phyloP scores from a whole-genome alignment of 2,888 invertebrate genomes.

The Mesoligia furuncula region DNA sequence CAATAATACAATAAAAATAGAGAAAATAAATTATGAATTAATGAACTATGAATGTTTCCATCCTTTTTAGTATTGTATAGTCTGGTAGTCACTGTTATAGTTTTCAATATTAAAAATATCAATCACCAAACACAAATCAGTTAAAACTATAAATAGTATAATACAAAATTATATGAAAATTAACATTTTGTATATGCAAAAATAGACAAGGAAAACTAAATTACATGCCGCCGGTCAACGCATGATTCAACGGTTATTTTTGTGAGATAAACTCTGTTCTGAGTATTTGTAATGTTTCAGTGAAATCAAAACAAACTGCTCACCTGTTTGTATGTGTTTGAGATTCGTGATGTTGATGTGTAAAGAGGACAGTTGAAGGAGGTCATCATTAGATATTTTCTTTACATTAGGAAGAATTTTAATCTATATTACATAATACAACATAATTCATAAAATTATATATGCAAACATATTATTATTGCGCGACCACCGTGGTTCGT shows the following conservation, averaged over 20 bases:
- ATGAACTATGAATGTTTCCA: neutral
- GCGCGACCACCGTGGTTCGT: neutral
- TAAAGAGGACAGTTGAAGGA: neutral
- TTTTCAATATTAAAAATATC: neutral
- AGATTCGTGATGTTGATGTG: slow-evolving; percentile 26
- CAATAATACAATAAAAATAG: neutral
- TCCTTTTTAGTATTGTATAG: neutral
- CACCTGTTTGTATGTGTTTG: slow-evolving; percentile 43
- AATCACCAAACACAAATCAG: neutral
- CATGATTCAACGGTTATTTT: slow-evolving; percentile 63
- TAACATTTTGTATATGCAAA: slow-evolving; percentile 3
- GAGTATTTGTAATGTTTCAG: slow-evolving; percentile 54
- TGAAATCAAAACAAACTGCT: slow-evolving; percentile 49
- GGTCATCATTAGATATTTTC: neutral
- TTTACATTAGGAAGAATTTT: neutral
- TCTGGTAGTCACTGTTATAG: neutral
- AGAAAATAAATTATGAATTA: neutral
- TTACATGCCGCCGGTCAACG: slow-evolving; percentile 24
- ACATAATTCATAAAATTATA: neutral
- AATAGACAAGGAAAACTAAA: slow-evolving; percentile 54
- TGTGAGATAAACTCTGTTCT: slow-evolving; percentile 57
- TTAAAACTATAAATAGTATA: neutral
- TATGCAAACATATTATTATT: neutral
- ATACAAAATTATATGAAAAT: slow-evolving; percentile 10
- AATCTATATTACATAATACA: neutral